These are phyloP conservation scores for Cinara cedri DNA, from an alignment of 2,888 invertebrate genomes.

Conservation along the genomic window DNA sequence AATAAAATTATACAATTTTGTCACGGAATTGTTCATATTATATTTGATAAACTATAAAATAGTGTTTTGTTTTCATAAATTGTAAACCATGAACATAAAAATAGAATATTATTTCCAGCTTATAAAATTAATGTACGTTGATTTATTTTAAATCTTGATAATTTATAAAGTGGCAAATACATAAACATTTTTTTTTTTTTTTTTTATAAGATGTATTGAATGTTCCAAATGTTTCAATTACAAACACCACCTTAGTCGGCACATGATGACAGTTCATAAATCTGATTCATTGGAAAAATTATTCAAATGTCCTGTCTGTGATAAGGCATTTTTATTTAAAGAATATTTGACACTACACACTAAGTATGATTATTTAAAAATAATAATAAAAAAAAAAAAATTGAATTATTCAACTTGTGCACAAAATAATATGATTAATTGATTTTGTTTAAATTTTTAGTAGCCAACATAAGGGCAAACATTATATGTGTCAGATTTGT, in stretches of 20 bases:
- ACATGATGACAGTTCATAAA: conserved; percentile 49
- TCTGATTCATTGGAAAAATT: conserved; percentile 64
- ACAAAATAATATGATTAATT: neutral
- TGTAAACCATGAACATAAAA: no score
- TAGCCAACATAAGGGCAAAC: conserved; percentile 50
- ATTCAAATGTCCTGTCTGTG: conserved; percentile 67
- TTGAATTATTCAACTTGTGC: neutral
- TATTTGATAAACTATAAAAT: no score
- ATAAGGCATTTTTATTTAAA: conserved; percentile 65
- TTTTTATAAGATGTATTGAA: conserved; percentile 18
- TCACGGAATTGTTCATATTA: no score
- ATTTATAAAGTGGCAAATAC: no score
- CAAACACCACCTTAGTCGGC: conserved; percentile 44
- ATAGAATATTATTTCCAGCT: no score
- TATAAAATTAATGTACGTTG: no score
- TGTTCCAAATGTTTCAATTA: conserved; percentile 49
- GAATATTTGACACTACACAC: conserved; percentile 41
- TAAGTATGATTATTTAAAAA: conserved; percentile 43
- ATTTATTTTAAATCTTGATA: no score
- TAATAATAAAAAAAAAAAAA: no score
- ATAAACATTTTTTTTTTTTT: no score
- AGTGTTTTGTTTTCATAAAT: no score
- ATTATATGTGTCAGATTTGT: conserved; percentile 53
- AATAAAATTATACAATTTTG: no score
- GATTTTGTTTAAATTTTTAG: neutral